phyloP scores from a whole-genome alignment of 2,113 vertebrate species.

The Eclectus roratus region DNA sequence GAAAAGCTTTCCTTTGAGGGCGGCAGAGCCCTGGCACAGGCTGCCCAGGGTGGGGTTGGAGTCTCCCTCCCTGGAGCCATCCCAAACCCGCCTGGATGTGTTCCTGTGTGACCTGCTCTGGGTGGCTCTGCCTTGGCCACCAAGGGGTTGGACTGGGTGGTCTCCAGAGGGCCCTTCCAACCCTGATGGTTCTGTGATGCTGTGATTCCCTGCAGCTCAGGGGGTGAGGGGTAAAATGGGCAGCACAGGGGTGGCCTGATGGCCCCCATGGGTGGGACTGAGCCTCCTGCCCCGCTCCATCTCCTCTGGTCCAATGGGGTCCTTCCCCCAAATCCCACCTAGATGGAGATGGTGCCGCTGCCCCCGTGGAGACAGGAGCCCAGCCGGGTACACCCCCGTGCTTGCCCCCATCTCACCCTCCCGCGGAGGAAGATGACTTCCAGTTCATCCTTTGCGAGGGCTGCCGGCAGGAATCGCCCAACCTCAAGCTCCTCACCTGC shows the following conservation, averaged over 20 bases:
- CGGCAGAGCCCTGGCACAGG: neutral
- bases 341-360: neutral
- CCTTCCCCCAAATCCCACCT: neutral
- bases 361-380: neutral
- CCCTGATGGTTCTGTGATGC: neutral
- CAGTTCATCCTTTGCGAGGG: constrained; percentile 59
- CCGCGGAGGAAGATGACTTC: neutral
- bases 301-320: neutral
- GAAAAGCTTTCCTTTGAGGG: neutral
- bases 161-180: neutral
- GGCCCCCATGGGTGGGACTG: neutral
- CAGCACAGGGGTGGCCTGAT: neutral
- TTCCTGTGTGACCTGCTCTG: neutral
- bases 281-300: neutral
- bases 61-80: neutral
- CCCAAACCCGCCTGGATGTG: neutral
- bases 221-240: neutral
- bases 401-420: neutral
- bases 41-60: neutral
- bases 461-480: constrained; percentile 50
- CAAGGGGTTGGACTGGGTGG: neutral
- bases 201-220: neutral
- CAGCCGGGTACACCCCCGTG: accelerated
- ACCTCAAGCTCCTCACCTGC: constrained; percentile 72
- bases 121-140: neutral